These are phyloP conservation scores for Cryptocephalus primarius DNA, from an alignment of 2,888 invertebrate genomes.

Conservation along the genomic window DNA sequence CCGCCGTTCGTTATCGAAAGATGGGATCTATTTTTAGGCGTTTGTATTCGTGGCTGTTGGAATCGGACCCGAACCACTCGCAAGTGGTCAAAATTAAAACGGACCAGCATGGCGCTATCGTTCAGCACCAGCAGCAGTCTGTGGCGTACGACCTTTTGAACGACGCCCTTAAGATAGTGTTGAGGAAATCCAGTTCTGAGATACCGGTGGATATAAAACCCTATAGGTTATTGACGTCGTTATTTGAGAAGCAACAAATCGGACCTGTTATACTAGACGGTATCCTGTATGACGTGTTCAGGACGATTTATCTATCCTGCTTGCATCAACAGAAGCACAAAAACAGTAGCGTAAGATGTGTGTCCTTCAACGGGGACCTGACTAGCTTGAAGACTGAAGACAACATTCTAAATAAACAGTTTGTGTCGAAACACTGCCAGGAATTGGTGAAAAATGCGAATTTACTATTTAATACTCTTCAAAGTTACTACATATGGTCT, in stretches of 20 bases:
- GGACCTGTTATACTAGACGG: conserved; percentile 67
- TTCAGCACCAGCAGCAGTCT: conserved; percentile 21
- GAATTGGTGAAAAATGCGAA: conserved; percentile 78
- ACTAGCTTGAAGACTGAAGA: conserved; percentile 31
- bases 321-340: conserved; percentile 36
- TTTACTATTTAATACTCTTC: conserved; percentile 69
- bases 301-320: conserved; percentile 45
- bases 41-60: conserved; percentile 75
- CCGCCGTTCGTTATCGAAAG: not conserved
- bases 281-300: conserved; percentile 68
- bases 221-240: conserved; percentile 69
- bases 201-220: conserved; percentile 52
- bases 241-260: conserved; percentile 80
- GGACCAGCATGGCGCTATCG: conserved; percentile 44
- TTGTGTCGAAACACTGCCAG: conserved; percentile 38
- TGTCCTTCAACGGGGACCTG: conserved; percentile 34
- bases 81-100: conserved; percentile 40
- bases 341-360: conserved; percentile 28
- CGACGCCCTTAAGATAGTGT: conserved; percentile 50
- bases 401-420: conserved; percentile 27
- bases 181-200: conserved; percentile 43
- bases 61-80: conserved; percentile 51
- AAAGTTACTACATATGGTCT: conserved; percentile 79
- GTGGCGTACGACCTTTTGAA: conserved; percentile 51
- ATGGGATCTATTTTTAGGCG: conserved; percentile 40